Base-by-base conservation (phyloP, 2,113 vertebrate species). In the Trochalopteron elliotii region DNA sequence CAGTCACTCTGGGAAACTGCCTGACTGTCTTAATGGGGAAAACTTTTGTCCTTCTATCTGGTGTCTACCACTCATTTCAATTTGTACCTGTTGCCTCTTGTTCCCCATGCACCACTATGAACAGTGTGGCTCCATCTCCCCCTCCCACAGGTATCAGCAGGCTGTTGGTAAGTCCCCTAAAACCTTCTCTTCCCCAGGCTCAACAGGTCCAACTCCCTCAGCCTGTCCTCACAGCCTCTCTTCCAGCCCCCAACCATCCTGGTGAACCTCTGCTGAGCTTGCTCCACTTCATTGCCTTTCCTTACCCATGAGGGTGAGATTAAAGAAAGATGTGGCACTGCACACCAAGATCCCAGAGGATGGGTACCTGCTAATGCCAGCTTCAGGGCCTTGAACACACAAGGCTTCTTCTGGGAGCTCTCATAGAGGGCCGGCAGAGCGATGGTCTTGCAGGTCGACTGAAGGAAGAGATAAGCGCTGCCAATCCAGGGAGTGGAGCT, bases 381-480 rank as follows among this genome's bases (percentile, higher is more conserved):
- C 95, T 98, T 98, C 93, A 99, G 98, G 22, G 98, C 98, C 96
- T 98, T 98, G 96, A 99, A 99, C 70, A 99, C 76, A 0, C 89
- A 90, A 40, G 97, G 98, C 88, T 99, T 99, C 95, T 97, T 97
- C 89, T 98, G 97, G 21, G 98, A 94, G 64, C 98, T 98, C 93
- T 98, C 98, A 4, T 98, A 99, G 75, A 98, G 97, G 10, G 98
- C 95, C 0, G 99, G 98, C 87, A 99, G 98, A 79, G 98, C 83
- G 37, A 98, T 93, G 22, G 92, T 69, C 39, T 98, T 98, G 90
- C 97, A 97, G 0, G 96, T 97, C 0, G 99, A 99, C 70, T 98
- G 98, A 92, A 99, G 97, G 95, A 99, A 99, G 75, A 99, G 97
- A 44, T 99, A 99, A 4, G 98, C 99, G 0, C 99, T 99, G 90